phyloP scores from a whole-genome alignment of 2,888 invertebrate genomes.

The Leucophenga maculata region DNA sequence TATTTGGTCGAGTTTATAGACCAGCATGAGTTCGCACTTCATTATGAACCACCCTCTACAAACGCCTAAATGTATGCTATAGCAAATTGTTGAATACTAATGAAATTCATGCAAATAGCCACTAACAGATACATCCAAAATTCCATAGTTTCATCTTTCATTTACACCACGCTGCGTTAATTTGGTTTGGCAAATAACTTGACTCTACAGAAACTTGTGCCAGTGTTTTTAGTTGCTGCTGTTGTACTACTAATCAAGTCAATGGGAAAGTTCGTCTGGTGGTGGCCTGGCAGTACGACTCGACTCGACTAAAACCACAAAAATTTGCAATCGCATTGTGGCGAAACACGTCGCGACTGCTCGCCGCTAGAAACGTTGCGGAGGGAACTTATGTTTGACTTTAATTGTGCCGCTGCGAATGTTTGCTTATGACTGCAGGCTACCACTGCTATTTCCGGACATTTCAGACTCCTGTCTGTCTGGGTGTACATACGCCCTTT shows the following conservation, averaged over 20 bases:
- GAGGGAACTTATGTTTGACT: background rate
- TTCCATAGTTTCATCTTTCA: no score
- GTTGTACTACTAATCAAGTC: background rate
- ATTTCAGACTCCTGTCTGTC: background rate
- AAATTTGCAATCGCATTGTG: constrained; percentile 1
- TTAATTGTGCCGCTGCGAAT: background rate
- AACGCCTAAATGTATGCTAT: constrained; percentile 1
- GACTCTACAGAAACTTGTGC: no score
- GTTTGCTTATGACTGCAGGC: no score
- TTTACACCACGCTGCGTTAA: no score
- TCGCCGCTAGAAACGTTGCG: background rate
- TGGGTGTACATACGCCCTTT: background rate
- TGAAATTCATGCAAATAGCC: background rate
- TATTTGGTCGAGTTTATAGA: no score
- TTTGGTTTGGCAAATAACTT: no score
- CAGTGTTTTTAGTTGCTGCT: background rate
- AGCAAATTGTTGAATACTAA: constrained; percentile 1
- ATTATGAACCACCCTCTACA: background rate
- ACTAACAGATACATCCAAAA: no score
- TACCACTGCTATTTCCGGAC: no score
- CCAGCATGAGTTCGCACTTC: no score
- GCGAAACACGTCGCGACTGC: background rate
- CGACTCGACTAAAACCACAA: background rate
- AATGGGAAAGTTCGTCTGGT: background rate
- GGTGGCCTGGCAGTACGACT: background rate